These are phyloP conservation scores for Pica pica DNA, from an alignment of 2,113 vertebrate species.

Conservation along the genomic window DNA sequence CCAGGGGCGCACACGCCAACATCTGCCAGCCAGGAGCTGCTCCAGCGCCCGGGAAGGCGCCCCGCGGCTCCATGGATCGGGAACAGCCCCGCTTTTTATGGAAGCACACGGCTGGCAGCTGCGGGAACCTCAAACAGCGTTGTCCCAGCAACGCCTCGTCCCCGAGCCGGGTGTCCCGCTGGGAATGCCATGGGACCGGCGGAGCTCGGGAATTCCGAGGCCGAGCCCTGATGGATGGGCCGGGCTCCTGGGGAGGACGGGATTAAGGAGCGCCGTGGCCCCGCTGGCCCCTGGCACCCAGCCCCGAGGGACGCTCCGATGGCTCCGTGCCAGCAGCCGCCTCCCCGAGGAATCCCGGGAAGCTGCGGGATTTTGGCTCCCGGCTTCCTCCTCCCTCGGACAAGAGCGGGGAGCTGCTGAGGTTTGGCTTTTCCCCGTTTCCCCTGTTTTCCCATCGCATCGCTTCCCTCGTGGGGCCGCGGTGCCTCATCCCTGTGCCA, in stretches of 20 bases:
- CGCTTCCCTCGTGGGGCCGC: not conserved
- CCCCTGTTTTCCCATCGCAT: not conserved
- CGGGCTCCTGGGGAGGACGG: not conserved
- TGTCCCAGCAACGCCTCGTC: conserved; percentile 70
- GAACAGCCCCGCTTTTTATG: conserved; percentile 20
- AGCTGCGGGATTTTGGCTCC: not conserved
- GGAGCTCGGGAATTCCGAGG: conserved; percentile 38
- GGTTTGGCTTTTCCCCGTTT: not conserved
- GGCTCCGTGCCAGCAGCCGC: not conserved
- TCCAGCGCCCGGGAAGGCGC: not conserved
- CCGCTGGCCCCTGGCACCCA: not conserved
- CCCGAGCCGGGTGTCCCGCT: conserved; percentile 20
- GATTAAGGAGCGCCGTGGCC: conserved; percentile 27
- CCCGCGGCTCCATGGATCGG: conserved; percentile 44
- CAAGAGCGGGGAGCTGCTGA: not conserved
- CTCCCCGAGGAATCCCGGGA: not conserved
- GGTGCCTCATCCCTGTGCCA: not conserved
- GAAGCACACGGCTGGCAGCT: conserved; percentile 16
- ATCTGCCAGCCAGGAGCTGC: not conserved
- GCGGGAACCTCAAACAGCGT: conserved; percentile 51
- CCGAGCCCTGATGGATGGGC: conserved; percentile 17
- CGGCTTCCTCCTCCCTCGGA: not conserved
- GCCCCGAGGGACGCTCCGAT: not conserved
- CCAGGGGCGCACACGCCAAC: not conserved
- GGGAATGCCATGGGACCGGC: conserved; percentile 75